Percentiles rank a stretch among this genome's conserved stretches.
Evolutionary conservation across 2,888 invertebrate genomes (phyloP).

Genomic region (Octodonta nipae): DNA sequence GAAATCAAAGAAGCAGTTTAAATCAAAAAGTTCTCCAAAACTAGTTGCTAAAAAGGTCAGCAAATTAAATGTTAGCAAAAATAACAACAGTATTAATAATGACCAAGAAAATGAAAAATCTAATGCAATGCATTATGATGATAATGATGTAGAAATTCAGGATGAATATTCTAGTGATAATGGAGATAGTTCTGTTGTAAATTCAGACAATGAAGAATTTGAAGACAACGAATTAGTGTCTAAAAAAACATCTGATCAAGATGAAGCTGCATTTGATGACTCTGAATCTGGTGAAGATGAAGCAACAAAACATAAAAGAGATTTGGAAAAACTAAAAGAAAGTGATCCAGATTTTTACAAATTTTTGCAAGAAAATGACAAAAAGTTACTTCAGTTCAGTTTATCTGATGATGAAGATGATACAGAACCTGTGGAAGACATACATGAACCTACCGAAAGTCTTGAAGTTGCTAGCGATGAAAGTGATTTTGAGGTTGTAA

Average conservation of each 20-base stretch:
- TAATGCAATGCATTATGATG: no score
- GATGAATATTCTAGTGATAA: no score
- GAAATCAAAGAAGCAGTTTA: no score
- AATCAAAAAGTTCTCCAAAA: no score
- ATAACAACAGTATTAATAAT: no score
- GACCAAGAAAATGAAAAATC: no score
- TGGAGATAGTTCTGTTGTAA: no score
- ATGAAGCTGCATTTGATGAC: constrained; percentile 73
- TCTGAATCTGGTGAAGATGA: constrained; percentile 59
- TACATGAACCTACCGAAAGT: constrained; percentile 51
- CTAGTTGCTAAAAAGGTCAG: no score
- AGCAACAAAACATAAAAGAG: constrained; percentile 47
- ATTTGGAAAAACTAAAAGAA: constrained; percentile 60
- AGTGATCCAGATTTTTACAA: constrained; percentile 83
- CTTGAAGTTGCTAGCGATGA: constrained; percentile 73
- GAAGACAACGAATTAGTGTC: constrained; percentile 29
- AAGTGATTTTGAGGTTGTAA: constrained; percentile 58
- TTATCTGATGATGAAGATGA: constrained; percentile 41
- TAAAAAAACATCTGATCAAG: constrained; percentile 49
- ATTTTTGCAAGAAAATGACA: constrained; percentile 74
- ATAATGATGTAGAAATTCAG: no score
- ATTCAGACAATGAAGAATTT: constrained; percentile 35
- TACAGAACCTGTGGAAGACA: constrained; percentile 34
- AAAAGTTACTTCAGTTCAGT: constrained; percentile 64
- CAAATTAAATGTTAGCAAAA: no score